These are phyloP conservation scores for Oreohelix idahoensis DNA, from an alignment of 1,140 invertebrate genomes.

Conservation along the genomic window DNA sequence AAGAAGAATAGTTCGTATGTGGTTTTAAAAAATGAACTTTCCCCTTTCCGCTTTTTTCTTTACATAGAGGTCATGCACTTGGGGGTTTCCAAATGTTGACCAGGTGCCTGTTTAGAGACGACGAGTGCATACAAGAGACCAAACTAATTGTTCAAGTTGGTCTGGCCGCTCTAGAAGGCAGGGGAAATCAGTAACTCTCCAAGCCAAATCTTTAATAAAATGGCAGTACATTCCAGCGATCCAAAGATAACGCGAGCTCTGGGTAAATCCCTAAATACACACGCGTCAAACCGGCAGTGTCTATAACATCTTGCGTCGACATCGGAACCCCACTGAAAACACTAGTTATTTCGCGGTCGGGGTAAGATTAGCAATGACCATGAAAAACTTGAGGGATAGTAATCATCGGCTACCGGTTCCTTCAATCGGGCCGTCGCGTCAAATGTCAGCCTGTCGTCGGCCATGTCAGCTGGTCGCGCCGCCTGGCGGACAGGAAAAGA, in stretches of 20 bases:
- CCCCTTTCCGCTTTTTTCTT: too few relatives aligned
- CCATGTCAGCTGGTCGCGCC: neutral
- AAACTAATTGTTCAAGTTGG: neutral
- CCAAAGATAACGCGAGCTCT: neutral
- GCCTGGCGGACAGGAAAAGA: neutral
- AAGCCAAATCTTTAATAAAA: neutral
- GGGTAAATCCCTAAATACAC: neutral
- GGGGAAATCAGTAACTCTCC: neutral
- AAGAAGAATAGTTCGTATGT: too few relatives aligned
- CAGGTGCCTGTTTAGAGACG: too few relatives aligned
- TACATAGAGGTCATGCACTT: too few relatives aligned
- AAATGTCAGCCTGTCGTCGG: conserved; percentile 1
- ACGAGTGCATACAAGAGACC: neutral
- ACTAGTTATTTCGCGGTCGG: neutral
- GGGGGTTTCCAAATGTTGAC: too few relatives aligned
- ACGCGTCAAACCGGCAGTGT: neutral
- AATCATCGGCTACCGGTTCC: neutral
- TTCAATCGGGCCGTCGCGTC: conserved; percentile 14
- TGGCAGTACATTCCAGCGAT: neutral
- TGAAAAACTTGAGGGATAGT: neutral
- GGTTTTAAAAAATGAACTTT: too few relatives aligned
- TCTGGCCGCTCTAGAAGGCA: neutral
- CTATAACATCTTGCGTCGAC: neutral
- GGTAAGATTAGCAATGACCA: neutral
- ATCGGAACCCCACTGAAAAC: neutral